Percentiles rank a stretch among this genome's conserved stretches.
phyloP scores from a whole-genome alignment of 2,888 invertebrate species.

The Strigamia maritima region DNA sequence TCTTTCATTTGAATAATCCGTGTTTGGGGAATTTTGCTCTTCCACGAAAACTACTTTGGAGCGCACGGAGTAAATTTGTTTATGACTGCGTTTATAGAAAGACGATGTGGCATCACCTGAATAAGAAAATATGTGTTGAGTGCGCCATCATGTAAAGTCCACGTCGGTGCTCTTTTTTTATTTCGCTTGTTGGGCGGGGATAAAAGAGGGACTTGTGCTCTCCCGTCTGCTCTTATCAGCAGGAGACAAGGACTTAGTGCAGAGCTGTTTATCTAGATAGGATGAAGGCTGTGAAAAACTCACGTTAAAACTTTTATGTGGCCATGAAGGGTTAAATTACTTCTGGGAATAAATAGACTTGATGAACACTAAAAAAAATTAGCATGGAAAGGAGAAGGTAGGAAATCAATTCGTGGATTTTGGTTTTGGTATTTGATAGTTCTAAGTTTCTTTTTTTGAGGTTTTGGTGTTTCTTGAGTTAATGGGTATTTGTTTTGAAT shows the following conservation, averaged over 20 bases:
- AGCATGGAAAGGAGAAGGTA: too few species aligned
- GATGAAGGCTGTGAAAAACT: constrained; percentile 20
- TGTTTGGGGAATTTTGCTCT: not conserved
- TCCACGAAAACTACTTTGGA: not conserved
- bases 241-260: constrained; percentile 14
- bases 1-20: not conserved
- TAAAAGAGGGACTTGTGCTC: constrained; percentile 11
- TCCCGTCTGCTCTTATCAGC: not conserved
- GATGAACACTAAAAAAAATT: not conserved
- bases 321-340: constrained; percentile 19
- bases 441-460: too few species aligned
- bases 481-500: too few species aligned
- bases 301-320: constrained; percentile 23
- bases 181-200: not conserved
- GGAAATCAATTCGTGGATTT: not conserved
- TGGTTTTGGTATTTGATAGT: too few species aligned
- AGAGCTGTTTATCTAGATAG: constrained; percentile 18
- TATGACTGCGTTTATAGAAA: not conserved
- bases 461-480: too few species aligned
- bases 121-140: constrained; percentile 9
- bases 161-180: not conserved
- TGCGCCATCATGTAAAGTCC: constrained; percentile 16
- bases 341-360: not conserved
- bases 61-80: not conserved
- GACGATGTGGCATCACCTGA: not conserved